Conservation (phyloP, 2,113 vertebrate genomes). For the Tachycineta bicolor region DNA sequence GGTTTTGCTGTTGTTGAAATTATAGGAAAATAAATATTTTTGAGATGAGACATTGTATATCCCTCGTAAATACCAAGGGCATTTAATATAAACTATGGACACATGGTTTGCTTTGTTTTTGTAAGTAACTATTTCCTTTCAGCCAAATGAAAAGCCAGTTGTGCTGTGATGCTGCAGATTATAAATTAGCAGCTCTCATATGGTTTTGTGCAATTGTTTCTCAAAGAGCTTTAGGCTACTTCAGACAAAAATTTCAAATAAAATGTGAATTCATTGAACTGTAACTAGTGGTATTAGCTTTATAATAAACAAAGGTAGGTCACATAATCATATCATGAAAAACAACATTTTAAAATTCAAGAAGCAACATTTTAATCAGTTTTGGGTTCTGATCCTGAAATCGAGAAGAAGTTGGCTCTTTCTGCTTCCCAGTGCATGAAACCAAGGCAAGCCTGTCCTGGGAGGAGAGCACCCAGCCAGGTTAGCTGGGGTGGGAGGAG, state of each 20-base stretch:
- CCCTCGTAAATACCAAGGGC: conserved; percentile 49
- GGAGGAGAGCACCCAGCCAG: background rate
- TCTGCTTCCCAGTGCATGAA: background rate
- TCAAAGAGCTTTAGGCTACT: conserved; percentile 80
- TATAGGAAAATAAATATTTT: conserved; percentile 57
- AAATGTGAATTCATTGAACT: conserved; percentile 82
- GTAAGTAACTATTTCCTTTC: conserved; percentile 43
- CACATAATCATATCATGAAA: conserved; percentile 65
- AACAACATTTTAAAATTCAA: conserved; percentile 10
- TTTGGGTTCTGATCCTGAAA: background rate
- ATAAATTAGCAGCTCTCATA: conserved; percentile 61
- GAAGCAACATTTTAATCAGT: background rate
- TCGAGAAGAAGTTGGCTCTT: background rate
- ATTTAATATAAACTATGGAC: conserved; percentile 34
- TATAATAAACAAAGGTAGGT: conserved; percentile 87
- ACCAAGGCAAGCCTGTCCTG: background rate
- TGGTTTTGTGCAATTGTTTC: conserved; percentile 48
- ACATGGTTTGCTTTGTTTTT: conserved; percentile 24
- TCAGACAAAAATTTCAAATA: conserved; percentile 68
- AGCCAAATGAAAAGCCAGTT: conserved; percentile 18
- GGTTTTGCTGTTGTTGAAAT: conserved; percentile 53
- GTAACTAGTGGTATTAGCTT: conserved; percentile 80
- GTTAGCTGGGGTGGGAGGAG: background rate
- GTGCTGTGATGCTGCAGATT: background rate
- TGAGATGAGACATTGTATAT: conserved; percentile 35